phyloP scores from a whole-genome alignment of 1,140 invertebrate genomes.

The Hormaphis cornu region DNA sequence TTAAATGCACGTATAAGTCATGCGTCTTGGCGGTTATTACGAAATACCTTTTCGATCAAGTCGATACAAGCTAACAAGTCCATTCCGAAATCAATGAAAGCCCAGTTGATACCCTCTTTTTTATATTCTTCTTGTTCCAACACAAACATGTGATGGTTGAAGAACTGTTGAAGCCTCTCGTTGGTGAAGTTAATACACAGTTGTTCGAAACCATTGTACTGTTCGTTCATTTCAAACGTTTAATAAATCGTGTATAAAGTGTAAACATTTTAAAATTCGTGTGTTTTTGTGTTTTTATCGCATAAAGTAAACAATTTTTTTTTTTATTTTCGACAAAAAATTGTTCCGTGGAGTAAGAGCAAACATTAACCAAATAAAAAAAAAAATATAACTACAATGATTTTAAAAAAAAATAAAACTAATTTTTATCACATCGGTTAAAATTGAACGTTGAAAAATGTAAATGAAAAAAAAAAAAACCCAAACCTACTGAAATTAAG shows the following conservation, averaged over 20 bases:
- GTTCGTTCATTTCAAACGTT: conserved; percentile 39
- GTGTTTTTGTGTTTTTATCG: too few species aligned
- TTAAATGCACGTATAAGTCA: background rate
- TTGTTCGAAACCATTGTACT: conserved; percentile 98
- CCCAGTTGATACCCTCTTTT: conserved; percentile 88
- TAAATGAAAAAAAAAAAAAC: too few species aligned
- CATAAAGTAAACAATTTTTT: background rate
- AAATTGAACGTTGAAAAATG: too few species aligned
- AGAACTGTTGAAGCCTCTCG: conserved; percentile 95
- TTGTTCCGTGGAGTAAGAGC: background rate
- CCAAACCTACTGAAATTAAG: too few species aligned
- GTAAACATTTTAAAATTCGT: too few species aligned
- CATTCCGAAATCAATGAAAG: conserved; percentile 97
- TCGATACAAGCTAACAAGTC: conserved; percentile 94
- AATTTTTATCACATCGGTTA: too few species aligned
- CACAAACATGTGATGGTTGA: conserved; percentile 98
- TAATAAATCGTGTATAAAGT: too few species aligned
- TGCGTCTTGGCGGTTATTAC: background rate
- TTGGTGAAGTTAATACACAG: conserved; percentile 98
- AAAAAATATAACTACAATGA: too few species aligned
- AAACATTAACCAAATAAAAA: too few species aligned
- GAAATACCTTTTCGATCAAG: conserved; percentile 87
- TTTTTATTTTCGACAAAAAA: background rate
- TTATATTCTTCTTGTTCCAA: conserved; percentile 97
- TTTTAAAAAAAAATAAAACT: too few species aligned